Evolutionary conservation across 2,888 invertebrate species (phyloP), one percentile per base, ranked within the genome.

Genomic region (Callyntrura sp.): DNA sequence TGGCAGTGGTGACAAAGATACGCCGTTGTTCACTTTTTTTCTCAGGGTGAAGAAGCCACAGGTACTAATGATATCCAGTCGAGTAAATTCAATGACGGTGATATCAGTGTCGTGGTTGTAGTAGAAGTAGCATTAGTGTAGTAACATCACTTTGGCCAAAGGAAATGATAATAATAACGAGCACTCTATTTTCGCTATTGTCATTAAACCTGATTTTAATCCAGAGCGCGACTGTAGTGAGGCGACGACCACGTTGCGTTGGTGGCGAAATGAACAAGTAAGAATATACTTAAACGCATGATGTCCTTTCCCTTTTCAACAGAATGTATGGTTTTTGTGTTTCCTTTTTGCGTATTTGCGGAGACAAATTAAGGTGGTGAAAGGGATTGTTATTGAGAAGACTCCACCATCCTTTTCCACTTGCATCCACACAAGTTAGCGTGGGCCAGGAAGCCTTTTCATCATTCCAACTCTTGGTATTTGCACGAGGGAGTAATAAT

Each of bases 11-110:
- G 65, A 55, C n/a, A n/a, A n/a, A n/a, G 48, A 68, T 28, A 83
- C 48, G 45, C 45, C 82, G 62, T 82, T 83, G 84, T 55, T 84
- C 84, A 84, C 84, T 84, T 84, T 70, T 84, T 76, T n/a, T n/a
- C n/a, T n/a, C n/a, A n/a, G n/a, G n/a, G 57, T 68, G 76, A 60
- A 78, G 88, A 88, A 88, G 88, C 88, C 88, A 88, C 88, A 88
- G 88, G 88, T 88, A 84, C 78, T 83, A 88, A 88, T 88, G 88
- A 88, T 88, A 88, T 83, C 88, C 78, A 78, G 83, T 62, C 48
- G 83, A 62, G 76, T 88, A 84, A 17, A 65, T 62, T 43, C 88
- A 55, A 14, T 48, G 73, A 12, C 3, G 70, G 43, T 48, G 48
- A 20, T 62, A 9, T 23, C 25, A 12, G 23, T 62, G 70, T 3